These are phyloP conservation scores for Azemiops feae DNA, from an alignment of 2,113 vertebrate species.

Conservation along the genomic window DNA sequence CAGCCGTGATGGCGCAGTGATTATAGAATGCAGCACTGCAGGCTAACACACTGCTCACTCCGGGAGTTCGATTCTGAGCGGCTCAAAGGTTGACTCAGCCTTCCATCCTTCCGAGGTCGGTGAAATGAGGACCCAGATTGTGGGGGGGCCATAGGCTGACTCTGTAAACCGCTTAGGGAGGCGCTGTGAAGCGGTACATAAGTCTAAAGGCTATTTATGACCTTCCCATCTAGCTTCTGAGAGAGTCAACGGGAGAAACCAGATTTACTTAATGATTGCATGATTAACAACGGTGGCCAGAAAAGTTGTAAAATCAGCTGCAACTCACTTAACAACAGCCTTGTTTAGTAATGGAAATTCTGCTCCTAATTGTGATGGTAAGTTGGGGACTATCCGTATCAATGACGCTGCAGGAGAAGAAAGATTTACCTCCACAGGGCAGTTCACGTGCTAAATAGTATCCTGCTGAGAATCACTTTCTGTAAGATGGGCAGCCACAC, in stretches of 20 bases:
- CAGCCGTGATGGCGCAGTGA: too few species aligned
- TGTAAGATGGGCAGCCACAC: neutral
- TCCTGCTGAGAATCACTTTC: neutral
- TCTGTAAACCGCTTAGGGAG: too few species aligned
- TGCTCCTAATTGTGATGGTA: neutral
- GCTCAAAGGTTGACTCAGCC: too few species aligned
- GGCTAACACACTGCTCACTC: too few species aligned
- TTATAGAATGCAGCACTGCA: too few species aligned
- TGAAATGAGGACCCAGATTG: too few species aligned
- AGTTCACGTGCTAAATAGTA: neutral
- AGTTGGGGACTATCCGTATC: neutral
- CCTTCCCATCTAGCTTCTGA: neutral
- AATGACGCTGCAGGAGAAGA: neutral
- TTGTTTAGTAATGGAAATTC: neutral
- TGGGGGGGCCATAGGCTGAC: accelerated
- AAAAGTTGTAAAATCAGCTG: neutral
- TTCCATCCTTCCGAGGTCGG: too few species aligned
- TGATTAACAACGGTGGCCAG: neutral
- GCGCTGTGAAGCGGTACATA: too few species aligned
- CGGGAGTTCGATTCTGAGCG: too few species aligned
- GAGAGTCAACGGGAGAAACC: neutral
- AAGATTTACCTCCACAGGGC: neutral
- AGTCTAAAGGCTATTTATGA: neutral
- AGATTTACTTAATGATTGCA: neutral
- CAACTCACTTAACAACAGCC: neutral